Conservation (phyloP, 2,113 vertebrate genomes). For the Zingel zingel region DNA sequence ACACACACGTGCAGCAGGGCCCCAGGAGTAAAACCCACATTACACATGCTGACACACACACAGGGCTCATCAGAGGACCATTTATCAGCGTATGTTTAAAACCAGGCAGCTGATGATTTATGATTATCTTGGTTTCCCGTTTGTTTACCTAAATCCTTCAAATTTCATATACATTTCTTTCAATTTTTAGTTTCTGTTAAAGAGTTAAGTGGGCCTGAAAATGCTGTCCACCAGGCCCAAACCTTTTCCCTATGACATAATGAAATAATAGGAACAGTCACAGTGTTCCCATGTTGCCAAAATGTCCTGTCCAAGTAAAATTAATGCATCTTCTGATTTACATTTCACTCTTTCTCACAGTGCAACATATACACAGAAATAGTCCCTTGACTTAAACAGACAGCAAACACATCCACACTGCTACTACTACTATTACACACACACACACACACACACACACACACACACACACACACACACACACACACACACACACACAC, state of each 20-base stretch:
- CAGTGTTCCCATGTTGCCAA: slow-evolving; percentile 10
- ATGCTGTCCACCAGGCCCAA: background rate
- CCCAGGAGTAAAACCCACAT: slow-evolving; percentile 68
- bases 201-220: background rate
- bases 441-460: slow-evolving; percentile 39
- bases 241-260: slow-evolving; percentile 1
- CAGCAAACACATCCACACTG: slow-evolving; percentile 35
- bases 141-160: slow-evolving; percentile 17
- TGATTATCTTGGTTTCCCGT: slow-evolving; percentile 32
- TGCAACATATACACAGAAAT: slow-evolving; percentile 23
- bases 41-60: slow-evolving; percentile 57
- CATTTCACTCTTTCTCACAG: slow-evolving; percentile 9
- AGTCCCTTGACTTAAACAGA: slow-evolving; percentile 64
- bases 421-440: slow-evolving; percentile 5
- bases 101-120: slow-evolving; percentile 61
- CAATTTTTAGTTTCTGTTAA: background rate
- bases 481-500: slow-evolving; percentile 39
- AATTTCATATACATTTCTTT: background rate
- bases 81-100: slow-evolving; percentile 59
- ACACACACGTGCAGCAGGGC: slow-evolving; percentile 34
- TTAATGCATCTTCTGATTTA: slow-evolving; percentile 27
- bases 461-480: slow-evolving; percentile 54
- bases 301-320: slow-evolving; percentile 34
- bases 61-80: slow-evolving; percentile 61
- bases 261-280: background rate